A percentile compares a stretch with the other conserved stretches of the same genome.
These are phyloP conservation scores for Geococcyx californianus DNA, from an alignment of 2,113 vertebrate genomes.

Conservation along the genomic window DNA sequence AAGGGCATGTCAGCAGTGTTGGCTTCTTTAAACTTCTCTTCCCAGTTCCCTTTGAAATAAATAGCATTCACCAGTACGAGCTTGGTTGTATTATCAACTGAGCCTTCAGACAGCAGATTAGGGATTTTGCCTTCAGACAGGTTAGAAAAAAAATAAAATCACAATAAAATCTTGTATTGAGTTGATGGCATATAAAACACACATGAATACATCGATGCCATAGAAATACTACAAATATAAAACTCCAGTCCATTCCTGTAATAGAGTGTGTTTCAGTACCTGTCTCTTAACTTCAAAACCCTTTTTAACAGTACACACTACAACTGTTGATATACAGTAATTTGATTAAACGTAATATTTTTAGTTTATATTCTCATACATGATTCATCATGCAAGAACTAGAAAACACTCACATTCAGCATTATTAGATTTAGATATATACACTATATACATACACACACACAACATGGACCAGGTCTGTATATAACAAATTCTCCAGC, in stretches of 20 bases:
- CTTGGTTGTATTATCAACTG: constrained; percentile 74
- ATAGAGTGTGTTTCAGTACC: not conserved
- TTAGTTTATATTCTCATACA: not conserved
- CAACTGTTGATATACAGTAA: not conserved
- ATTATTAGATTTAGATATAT: not conserved
- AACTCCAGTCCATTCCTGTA: not conserved
- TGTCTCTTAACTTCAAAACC: not conserved
- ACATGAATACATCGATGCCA: not conserved
- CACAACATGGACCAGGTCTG: not conserved
- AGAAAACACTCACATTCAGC: not conserved
- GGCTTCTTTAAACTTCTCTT: constrained; percentile 73
- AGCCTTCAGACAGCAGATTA: constrained; percentile 79
- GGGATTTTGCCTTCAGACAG: constrained; percentile 86
- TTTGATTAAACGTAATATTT: not conserved
- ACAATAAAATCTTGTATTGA: not conserved
- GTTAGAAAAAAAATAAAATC: not conserved
- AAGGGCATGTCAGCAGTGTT: constrained; percentile 81
- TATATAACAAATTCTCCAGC: not conserved
- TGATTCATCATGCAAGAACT: not conserved
- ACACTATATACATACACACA: too few relatives aligned
- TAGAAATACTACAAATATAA: not conserved
- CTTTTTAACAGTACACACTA: not conserved
- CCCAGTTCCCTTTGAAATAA: constrained; percentile 94
- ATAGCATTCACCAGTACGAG: constrained; percentile 90
- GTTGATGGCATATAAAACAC: not conserved